A percentile compares a stretch with the other conserved stretches of the same genome.
Conservation (phyloP, 2,888 invertebrate species). For the Drosophila imparisetae region DNA sequence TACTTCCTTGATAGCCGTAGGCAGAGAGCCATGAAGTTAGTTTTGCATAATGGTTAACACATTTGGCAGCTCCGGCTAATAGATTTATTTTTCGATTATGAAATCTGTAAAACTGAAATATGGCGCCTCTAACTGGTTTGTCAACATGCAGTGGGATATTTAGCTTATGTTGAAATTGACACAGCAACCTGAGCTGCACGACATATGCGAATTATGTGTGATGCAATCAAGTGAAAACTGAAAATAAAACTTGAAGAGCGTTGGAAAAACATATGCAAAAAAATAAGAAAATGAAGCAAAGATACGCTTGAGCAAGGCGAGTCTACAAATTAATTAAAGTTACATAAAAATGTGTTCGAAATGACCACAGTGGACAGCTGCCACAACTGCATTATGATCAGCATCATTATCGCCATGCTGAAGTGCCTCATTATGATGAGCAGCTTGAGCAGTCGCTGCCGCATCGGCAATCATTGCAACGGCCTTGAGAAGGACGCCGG, state of each 20-base stretch:
- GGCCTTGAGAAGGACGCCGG: conserved; percentile 82
- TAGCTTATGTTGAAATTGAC: conserved; percentile 21
- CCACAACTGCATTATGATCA: conserved; percentile 11
- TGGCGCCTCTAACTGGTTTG: conserved; percentile 65
- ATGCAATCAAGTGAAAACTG: conserved; percentile 32
- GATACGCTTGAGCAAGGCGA: conserved; percentile 20
- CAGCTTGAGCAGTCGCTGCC: conserved; percentile 17
- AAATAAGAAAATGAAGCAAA: conserved; percentile 10
- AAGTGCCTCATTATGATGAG: conserved; percentile 27
- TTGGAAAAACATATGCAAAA: conserved; percentile 46
- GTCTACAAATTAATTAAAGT: conserved; percentile 27
- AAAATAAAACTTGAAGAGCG: conserved; percentile 17
- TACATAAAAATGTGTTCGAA: conserved; percentile 55
- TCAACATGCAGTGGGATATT: conserved; percentile 34
- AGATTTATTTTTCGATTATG: conserved; percentile 60
- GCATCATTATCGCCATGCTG: conserved; percentile 14
- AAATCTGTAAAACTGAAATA: conserved; percentile 51
- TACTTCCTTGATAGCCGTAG: conserved; percentile 43
- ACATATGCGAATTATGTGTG: conserved; percentile 33
- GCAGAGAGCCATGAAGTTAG: conserved; percentile 29
- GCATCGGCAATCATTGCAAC: conserved; percentile 62
- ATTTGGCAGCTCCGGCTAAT: conserved; percentile 36
- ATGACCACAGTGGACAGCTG: conserved; percentile 40
- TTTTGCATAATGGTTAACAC: conserved; percentile 74
- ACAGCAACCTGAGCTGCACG: conserved; percentile 38